Evolutionary conservation across 2,113 vertebrate species (phyloP).

Genomic region (Ammodytes marinus): DNA sequence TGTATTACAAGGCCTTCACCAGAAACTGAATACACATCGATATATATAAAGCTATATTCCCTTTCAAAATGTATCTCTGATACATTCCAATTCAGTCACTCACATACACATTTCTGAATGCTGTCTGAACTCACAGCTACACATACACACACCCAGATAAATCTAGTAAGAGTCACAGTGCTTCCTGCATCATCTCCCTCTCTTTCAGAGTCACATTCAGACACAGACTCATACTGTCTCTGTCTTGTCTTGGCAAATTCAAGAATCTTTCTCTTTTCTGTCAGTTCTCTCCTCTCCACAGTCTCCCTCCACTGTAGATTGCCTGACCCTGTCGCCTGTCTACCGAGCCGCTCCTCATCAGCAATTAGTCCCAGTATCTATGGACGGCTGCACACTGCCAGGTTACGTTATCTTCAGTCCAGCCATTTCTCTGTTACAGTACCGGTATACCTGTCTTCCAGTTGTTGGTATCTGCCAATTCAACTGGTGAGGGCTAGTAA

Average conservation of each 20-base stretch:
- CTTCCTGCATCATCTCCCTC: slow-evolving; percentile 31
- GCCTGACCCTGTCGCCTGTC: slow-evolving; percentile 47
- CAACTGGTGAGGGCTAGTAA: neutral
- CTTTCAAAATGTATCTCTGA: neutral
- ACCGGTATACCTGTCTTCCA: slow-evolving; percentile 20
- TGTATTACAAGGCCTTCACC: slow-evolving; percentile 3
- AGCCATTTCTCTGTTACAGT: slow-evolving; percentile 25
- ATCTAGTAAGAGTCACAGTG: slow-evolving; percentile 7
- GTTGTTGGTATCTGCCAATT: slow-evolving; percentile 17
- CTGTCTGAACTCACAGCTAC: neutral
- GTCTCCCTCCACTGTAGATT: slow-evolving; percentile 29
- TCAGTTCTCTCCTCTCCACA: slow-evolving; percentile 17
- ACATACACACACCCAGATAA: neutral
- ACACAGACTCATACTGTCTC: slow-evolving; percentile 6
- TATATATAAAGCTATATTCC: neutral
- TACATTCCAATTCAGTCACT: neutral
- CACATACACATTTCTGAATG: neutral
- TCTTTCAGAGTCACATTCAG: slow-evolving; percentile 32
- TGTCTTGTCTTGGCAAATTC: slow-evolving; percentile 19
- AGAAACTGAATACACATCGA: neutral
- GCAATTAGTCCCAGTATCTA: slow-evolving; percentile 54
- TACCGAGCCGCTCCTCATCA: slow-evolving; percentile 36
- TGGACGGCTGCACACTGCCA: slow-evolving; percentile 22
- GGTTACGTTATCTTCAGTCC: slow-evolving; percentile 17
- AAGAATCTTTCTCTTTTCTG: slow-evolving; percentile 27